Percentiles rank a stretch among this genome's conserved stretches.
Conservation (phyloP, 2,797 vertebrate genomes). For the Eidolon dupreanum region DNA sequence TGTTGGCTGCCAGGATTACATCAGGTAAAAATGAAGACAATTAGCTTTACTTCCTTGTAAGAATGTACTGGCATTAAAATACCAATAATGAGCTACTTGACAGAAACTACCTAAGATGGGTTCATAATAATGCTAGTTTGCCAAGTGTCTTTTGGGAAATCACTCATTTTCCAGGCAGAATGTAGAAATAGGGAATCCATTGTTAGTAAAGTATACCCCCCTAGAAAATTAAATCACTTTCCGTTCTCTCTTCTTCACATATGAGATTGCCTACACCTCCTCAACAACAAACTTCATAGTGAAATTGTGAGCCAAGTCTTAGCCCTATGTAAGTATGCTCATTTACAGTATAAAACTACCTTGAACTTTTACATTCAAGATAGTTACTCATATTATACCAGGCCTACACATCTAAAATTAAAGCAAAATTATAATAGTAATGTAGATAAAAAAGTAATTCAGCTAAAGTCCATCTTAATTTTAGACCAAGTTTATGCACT, state of each 20-base stretch:
- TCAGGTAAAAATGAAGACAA: not conserved
- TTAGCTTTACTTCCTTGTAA: conserved; percentile 12
- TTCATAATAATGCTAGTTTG: conserved; percentile 15
- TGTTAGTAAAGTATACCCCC: not conserved
- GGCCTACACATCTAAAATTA: not conserved
- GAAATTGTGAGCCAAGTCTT: not conserved
- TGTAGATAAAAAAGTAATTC: not conserved
- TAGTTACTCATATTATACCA: not conserved
- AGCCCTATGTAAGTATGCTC: not conserved
- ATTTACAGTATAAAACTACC: not conserved
- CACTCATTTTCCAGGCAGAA: conserved; percentile 51
- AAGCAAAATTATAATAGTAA: not conserved
- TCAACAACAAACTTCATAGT: not conserved
- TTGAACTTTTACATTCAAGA: not conserved
- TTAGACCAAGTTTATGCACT: not conserved
- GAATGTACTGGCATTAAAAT: conserved; percentile 12
- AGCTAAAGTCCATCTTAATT: not conserved
- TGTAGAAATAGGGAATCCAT: conserved; percentile 3
- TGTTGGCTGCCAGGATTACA: not conserved
- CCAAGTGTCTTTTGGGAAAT: conserved; percentile 34
- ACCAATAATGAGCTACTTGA: not conserved
- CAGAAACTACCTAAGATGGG: conserved; percentile 31
- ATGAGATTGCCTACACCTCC: not conserved
- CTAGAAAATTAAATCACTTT: not conserved
- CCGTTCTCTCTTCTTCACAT: not conserved